Percentiles rank a stretch among this genome's conserved stretches.
Evolutionary conservation across 1,140 invertebrate genomes (phyloP).

Genomic region (Drosophila azteca): DNA sequence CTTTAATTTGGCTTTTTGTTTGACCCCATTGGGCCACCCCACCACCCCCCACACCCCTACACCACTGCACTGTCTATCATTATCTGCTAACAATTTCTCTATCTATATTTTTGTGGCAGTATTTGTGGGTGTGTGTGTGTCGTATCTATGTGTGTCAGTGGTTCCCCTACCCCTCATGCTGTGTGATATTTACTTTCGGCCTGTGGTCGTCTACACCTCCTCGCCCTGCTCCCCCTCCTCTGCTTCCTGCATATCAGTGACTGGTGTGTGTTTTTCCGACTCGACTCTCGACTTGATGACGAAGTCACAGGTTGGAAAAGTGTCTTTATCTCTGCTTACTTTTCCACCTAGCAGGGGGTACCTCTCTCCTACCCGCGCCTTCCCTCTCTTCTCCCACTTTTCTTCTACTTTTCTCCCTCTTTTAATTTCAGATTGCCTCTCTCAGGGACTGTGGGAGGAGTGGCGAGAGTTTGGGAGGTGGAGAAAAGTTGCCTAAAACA

Average conservation of each 20-base stretch:
- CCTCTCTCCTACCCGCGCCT: neutral
- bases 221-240: too few species aligned
- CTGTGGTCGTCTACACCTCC: neutral
- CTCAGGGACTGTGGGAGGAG: slow-evolving; percentile 17
- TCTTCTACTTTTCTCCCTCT: neutral
- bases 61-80: neutral
- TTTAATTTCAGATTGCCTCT: slow-evolving; percentile 37
- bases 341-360: slow-evolving; percentile 28
- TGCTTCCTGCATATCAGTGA: too few species aligned
- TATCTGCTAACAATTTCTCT: slow-evolving; percentile 17
- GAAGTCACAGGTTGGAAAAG: slow-evolving; percentile 6
- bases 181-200: slow-evolving; percentile 34
- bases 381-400: too few species aligned
- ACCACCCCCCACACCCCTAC: too few species aligned
- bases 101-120: slow-evolving; percentile 8
- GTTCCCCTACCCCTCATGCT: slow-evolving; percentile 29
- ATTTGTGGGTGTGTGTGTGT: slow-evolving; percentile 20
- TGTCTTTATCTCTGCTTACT: slow-evolving; percentile 40
- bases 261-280: slow-evolving; percentile 3
- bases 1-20: neutral
- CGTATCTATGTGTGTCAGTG: slow-evolving; percentile 69
- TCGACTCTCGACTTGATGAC: slow-evolving; percentile 23
- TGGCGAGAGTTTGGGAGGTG: neutral
- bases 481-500: slow-evolving; percentile 62
- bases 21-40: slow-evolving; percentile 16